phyloP scores from a whole-genome alignment of 2,113 vertebrate species.

The Salvelinus alpinus region DNA sequence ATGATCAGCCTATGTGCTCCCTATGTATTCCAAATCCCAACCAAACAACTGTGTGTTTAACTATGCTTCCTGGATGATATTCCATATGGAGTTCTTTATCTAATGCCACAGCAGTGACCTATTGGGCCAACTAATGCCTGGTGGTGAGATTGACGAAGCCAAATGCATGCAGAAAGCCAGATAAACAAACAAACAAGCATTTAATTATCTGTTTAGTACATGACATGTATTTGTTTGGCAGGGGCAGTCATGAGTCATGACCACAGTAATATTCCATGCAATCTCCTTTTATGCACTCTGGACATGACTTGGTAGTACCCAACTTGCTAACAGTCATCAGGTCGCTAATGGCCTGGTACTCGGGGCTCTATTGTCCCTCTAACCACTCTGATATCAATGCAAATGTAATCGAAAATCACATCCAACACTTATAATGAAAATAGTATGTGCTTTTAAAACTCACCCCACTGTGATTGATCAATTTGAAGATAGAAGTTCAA shows the following conservation, averaged over 20 bases:
- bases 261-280: too few relatives aligned
- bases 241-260: neutral
- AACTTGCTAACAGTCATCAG: too few relatives aligned
- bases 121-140: conserved; percentile 42
- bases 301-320: too few relatives aligned
- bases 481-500: too few relatives aligned
- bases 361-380: too few relatives aligned
- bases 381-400: too few relatives aligned
- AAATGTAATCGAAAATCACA: too few relatives aligned
- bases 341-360: too few relatives aligned
- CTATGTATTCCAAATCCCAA: conserved; percentile 33
- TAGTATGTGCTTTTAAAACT: too few relatives aligned
- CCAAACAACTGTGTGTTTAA: conserved; percentile 23
- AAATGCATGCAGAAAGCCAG: conserved; percentile 37
- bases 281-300: too few relatives aligned
- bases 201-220: conserved; percentile 38
- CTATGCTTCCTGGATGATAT: neutral
- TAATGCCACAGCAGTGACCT: conserved; percentile 42
- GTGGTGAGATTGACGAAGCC: conserved; percentile 39
- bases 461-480: too few relatives aligned
- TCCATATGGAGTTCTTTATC: conserved; percentile 55
- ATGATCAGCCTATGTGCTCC: conserved; percentile 38
- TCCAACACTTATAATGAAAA: too few relatives aligned
- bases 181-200: conserved; percentile 30
- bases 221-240: conserved; percentile 43